phyloP scores from a whole-genome alignment of 2,888 invertebrate species.

The Eumerus sabulonum region DNA sequence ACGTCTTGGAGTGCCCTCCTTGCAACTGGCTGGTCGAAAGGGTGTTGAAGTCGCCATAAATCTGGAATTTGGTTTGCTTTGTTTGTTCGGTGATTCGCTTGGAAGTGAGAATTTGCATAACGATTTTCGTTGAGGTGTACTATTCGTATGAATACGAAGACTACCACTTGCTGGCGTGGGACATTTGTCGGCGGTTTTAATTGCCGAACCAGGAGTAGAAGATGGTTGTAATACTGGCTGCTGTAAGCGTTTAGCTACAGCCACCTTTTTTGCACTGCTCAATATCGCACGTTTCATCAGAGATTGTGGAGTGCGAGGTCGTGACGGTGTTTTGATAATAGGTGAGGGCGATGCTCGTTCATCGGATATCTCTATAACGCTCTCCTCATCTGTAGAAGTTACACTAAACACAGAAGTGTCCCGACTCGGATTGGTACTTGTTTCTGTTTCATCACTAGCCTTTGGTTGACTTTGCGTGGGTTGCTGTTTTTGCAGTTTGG shows the following conservation, averaged over 20 bases:
- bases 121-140: conserved; percentile 50
- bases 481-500: conserved; percentile 26
- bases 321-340: conserved; percentile 70
- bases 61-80: neutral
- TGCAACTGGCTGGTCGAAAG: conserved; percentile 17
- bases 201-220: neutral
- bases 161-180: conserved; percentile 11
- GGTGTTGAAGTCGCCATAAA: conserved; percentile 51
- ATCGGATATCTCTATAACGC: conserved; percentile 72
- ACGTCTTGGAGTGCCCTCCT: neutral
- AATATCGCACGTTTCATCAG: conserved; percentile 75
- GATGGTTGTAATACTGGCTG: neutral
- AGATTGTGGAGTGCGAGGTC: conserved; percentile 72
- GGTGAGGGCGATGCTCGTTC: conserved; percentile 58
- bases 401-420: conserved; percentile 70
- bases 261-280: conserved; percentile 75
- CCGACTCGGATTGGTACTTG: neutral
- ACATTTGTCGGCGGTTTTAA: conserved; percentile 17
- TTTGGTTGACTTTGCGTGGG: neutral
- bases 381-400: conserved; percentile 72
- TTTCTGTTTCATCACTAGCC: neutral
- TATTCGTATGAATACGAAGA: conserved; percentile 40
- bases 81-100: no score
- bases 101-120: neutral
- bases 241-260: conserved; percentile 42